Evolutionary conservation across 2,797 vertebrate species (phyloP), one percentile per base, ranked within the genome.

Genomic region (Hypotaenidia philippensis): DNA sequence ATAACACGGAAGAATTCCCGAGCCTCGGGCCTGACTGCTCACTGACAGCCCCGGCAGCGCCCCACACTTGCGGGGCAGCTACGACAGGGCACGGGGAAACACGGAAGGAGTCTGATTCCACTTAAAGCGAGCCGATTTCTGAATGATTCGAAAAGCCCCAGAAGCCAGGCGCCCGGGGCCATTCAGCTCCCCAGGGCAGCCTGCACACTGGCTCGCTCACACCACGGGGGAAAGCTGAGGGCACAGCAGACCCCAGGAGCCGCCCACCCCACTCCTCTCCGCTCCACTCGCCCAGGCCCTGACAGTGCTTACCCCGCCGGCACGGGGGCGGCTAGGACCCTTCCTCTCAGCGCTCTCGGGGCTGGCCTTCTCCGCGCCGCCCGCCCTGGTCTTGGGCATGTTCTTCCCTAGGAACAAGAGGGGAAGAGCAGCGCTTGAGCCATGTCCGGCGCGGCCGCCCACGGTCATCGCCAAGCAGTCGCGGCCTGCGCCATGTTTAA

Each of bases 281-380:
- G 23, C 57, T 66, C 60, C 44, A 36, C 81, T 47, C 74, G 23
- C 61, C 76, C 71, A n/a, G 60, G 79, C 80, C 80, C 47, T 22
- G 38, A 66, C 53, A 52, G 27, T 63, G 98, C 99, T 98, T 98
- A 99, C 99, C 98, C 98, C 98, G 98, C 98, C 98, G 98, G 99
- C 98, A 97, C 98, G 98, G 97, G 98, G 97, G 94, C 98, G 98
- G 97, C 98, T 98, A 88, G 97, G 96, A 90, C 98, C 98, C 89
- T 98, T 98, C 77, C 98, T 98, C 77, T 98, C 97, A 82, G 81
- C 92, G 90, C 94, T 94, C 87, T 94, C 97, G 93, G 71, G 96
- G 81, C 96, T 98, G 96, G 79, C 92, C 72, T 95, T 97, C 96
- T 97, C 98, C 95, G 82, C 96, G 72, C 97, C 97, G 94, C 94